Percentiles rank a stretch among this genome's conserved stretches.
Evolutionary conservation across 1,140 invertebrate species (phyloP).

Genomic region (Panulirus ornatus): DNA sequence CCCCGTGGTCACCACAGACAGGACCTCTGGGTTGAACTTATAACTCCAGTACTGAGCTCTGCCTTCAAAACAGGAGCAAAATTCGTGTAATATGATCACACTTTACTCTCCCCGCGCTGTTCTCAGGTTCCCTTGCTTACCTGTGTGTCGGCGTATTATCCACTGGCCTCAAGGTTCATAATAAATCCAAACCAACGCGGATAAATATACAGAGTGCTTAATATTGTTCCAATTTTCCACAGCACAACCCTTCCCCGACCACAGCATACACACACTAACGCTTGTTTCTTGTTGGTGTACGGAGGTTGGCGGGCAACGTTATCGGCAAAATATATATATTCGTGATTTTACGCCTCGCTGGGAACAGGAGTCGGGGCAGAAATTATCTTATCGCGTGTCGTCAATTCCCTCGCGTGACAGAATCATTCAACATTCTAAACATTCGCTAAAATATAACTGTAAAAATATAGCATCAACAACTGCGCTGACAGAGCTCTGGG

Average conservation of each 20-base stretch:
- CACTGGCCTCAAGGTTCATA: conserved; percentile 14
- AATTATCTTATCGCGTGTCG: too few relatives aligned
- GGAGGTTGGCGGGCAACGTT: neutral
- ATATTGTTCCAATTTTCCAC: conserved; percentile 14
- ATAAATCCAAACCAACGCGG: conserved; percentile 50
- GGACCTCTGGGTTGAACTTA: conserved; percentile 37
- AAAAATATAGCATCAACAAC: neutral
- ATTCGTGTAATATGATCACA: neutral
- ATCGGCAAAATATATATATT: neutral
- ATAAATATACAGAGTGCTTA: conserved; percentile 32
- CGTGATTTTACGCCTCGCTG: neutral
- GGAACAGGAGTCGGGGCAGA: too few relatives aligned
- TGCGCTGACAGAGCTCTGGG: neutral
- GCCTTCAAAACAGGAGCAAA: conserved; percentile 16
- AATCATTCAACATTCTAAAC: neutral
- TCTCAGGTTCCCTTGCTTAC: too few relatives aligned
- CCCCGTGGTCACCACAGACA: conserved; percentile 22
- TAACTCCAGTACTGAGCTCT: conserved; percentile 9
- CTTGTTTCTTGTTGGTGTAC: conserved; percentile 14
- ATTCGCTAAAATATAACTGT: neutral
- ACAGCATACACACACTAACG: conserved; percentile 38
- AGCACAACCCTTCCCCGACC: neutral
- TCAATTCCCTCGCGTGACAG: too few relatives aligned
- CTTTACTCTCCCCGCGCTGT: too few relatives aligned
- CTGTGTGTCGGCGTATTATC: conserved; percentile 44